Evolutionary conservation across 2,113 vertebrate genomes (phyloP).

Genomic region (Cariama cristata): DNA sequence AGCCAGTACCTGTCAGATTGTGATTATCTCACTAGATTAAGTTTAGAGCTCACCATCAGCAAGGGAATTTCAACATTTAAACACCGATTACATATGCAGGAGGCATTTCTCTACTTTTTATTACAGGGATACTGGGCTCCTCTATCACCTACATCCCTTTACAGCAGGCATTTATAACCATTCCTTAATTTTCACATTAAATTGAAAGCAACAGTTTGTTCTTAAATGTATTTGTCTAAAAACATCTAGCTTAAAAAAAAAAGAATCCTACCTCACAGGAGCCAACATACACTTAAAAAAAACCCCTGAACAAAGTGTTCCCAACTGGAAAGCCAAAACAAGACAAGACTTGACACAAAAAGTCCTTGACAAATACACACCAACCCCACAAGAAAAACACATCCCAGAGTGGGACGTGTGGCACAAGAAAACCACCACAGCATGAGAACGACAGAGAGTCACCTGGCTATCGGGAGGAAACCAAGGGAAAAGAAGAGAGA

Average conservation of each 20-base stretch:
- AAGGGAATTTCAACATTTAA: not conserved
- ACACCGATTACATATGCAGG: not conserved
- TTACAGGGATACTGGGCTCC: not conserved
- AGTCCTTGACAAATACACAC: not conserved
- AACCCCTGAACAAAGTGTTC: not conserved
- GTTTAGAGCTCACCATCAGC: not conserved
- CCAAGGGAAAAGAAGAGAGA: not conserved
- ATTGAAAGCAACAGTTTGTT: not conserved
- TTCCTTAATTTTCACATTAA: not conserved
- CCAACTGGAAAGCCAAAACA: constrained; percentile 24
- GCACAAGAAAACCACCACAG: not conserved
- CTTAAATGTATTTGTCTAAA: not conserved
- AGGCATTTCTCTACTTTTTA: not conserved
- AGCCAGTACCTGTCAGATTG: not conserved
- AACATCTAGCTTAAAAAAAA: not conserved
- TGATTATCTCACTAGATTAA: not conserved
- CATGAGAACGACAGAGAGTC: not conserved
- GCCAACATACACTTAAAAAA: not conserved
- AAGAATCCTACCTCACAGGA: not conserved
- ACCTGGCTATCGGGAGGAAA: not conserved
- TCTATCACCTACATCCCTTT: not conserved
- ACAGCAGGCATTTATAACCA: not conserved
- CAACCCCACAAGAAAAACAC: not conserved
- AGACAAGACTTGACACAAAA: constrained; percentile 32
- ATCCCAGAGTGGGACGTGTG: not conserved